Conservation (phyloP, 2,113 vertebrate genomes). For the Lampris megalopsis region DNA sequence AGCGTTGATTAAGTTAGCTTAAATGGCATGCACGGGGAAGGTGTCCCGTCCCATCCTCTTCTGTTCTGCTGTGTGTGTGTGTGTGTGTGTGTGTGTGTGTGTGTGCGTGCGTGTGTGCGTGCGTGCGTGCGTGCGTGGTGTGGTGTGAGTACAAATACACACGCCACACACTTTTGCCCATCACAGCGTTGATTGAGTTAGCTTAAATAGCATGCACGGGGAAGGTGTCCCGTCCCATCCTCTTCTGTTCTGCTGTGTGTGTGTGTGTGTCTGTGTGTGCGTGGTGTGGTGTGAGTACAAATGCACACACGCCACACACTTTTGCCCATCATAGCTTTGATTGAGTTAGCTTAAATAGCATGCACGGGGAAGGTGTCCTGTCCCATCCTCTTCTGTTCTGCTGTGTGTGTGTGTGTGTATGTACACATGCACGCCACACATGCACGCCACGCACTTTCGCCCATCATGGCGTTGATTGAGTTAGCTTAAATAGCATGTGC, state of each 20-base stretch:
- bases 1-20: not conserved
- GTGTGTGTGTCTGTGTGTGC: not conserved
- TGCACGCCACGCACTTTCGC: not conserved
- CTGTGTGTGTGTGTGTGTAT: not conserved
- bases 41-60: no score
- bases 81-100: not conserved
- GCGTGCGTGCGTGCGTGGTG: not conserved
- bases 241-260: not conserved
- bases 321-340: not conserved
- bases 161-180: not conserved
- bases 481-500: not conserved
- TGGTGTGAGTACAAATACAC: no score
- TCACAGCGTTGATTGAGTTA: not conserved
- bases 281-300: no score
- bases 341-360: not conserved
- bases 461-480: not conserved
- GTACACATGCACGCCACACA: not conserved
- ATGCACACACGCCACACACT: not conserved
- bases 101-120: not conserved
- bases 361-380: not conserved
- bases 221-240: no score
- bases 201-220: not conserved
- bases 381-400: not conserved
- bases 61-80: not conserved
- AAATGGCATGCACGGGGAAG: not conserved